These are phyloP conservation scores for Leucoma salicis DNA, from an alignment of 2,888 invertebrate genomes.

Conservation along the genomic window DNA sequence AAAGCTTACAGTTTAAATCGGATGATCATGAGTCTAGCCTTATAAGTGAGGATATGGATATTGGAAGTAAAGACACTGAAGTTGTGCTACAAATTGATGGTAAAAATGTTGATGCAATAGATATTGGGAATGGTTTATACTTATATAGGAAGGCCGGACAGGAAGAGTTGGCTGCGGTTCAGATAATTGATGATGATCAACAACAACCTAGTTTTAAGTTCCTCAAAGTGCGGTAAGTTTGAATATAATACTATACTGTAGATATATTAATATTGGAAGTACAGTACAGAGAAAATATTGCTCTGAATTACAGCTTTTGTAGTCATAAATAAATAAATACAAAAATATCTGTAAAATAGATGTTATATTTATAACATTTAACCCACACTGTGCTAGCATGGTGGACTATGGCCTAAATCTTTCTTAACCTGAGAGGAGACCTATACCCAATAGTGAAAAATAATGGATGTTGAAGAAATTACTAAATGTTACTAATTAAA, in stretches of 20 bases:
- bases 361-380: too few relatives aligned
- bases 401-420: too few relatives aligned
- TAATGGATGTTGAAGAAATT: too few relatives aligned
- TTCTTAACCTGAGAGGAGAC: too few relatives aligned
- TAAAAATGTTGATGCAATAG: slow-evolving; percentile 74
- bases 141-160: slow-evolving; percentile 69
- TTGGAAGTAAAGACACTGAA: slow-evolving; percentile 64
- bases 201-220: slow-evolving; percentile 70
- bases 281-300: too few relatives aligned
- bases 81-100: slow-evolving; percentile 75
- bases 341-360: too few relatives aligned
- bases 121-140: slow-evolving; percentile 75
- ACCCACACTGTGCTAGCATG: too few relatives aligned
- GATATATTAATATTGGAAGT: not conserved
- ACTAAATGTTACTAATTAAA: too few relatives aligned
- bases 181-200: slow-evolving; percentile 64
- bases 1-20: slow-evolving; percentile 39
- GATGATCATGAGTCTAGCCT: slow-evolving; percentile 41
- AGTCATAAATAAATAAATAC: too few relatives aligned
- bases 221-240: slow-evolving; percentile 75
- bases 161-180: slow-evolving; percentile 72
- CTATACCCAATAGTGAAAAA: too few relatives aligned
- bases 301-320: too few relatives aligned
- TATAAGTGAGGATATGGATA: slow-evolving; percentile 45
- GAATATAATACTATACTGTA: not conserved